Percentiles rank a stretch among this genome's conserved stretches.
Conservation (phyloP, 2,797 vertebrate genomes). For the Argya squamiceps region DNA sequence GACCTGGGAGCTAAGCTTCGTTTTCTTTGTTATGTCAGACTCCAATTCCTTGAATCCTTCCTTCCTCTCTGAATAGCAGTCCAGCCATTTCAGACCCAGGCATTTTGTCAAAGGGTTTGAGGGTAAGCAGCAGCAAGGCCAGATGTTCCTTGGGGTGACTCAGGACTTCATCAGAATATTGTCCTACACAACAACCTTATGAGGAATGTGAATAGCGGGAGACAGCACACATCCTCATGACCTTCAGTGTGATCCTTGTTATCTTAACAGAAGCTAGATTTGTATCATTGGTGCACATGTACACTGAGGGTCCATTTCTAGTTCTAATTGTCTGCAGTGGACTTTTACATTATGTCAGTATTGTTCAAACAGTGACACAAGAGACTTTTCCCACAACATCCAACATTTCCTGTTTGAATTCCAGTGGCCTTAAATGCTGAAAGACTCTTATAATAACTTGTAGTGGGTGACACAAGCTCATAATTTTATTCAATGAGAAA, state of each 20-base stretch:
- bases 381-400: constrained; percentile 56
- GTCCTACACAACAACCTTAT: neutral
- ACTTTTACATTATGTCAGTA: neutral
- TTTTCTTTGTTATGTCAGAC: neutral
- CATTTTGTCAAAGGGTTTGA: neutral
- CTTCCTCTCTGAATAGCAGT: neutral
- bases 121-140: neutral
- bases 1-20: neutral
- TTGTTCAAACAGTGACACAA: constrained; percentile 19
- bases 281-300: neutral
- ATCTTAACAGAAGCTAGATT: neutral
- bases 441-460: constrained; percentile 49
- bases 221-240: neutral
- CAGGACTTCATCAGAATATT: neutral
- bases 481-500: constrained; percentile 16
- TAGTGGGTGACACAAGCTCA: neutral
- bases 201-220: neutral
- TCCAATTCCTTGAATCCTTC: neutral
- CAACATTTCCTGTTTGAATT: constrained; percentile 55
- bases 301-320: neutral
- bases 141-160: neutral
- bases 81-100: neutral
- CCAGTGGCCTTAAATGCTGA: constrained; percentile 16
- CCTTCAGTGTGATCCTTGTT: neutral
- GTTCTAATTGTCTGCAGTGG: neutral